Base-by-base conservation (phyloP, 2,113 vertebrate species). In the Salvator merianae region DNA sequence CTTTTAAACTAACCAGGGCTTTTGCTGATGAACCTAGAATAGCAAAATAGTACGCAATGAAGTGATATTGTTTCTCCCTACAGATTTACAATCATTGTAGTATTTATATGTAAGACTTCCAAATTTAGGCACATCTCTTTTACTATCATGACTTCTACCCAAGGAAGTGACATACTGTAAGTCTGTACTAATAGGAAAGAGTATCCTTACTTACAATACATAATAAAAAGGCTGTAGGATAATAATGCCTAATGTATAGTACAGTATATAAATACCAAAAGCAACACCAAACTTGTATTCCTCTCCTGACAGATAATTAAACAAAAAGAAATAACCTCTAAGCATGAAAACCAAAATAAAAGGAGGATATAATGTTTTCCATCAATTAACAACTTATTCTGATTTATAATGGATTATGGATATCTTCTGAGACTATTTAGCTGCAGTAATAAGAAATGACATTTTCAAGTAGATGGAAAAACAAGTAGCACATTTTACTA, bases 1-100 rank as follows among this genome's bases (percentile, higher is more conserved):
- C 99, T 98, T 98, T 99, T 77, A 99, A 96, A 94, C 99, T 99
- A 94, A 99, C 99, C 80, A 99, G 98, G 82, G 98, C 99, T 96
- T 99, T 99, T 92, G 98, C 99, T 84, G 99, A 99, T 92, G 99
- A 99, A 95, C 98, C 98, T 99, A 92, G 50, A 96, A 96, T 87
- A 79, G 82, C 91, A 84, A 91, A 93, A 81, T 82, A 89, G 81
- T 92, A 84, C 47, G 50, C 26, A 68, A 88, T 32, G 86, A 87
- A 91, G 91, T 91, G 50, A 72, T 38, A 91, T 88, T 87, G 59
- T 88, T 89, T 88, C 92, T 92, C 53, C 93, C 69, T 88, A 2
- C 36, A 80, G n/a, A 62, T 14, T 80, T n/a, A 78, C 34, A 88
- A 55, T 10, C 32, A 53, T 69, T 38, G 36, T 50, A 87, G 26